phyloP scores from a whole-genome alignment of 1,140 invertebrate species.

The Formica exsecta region DNA sequence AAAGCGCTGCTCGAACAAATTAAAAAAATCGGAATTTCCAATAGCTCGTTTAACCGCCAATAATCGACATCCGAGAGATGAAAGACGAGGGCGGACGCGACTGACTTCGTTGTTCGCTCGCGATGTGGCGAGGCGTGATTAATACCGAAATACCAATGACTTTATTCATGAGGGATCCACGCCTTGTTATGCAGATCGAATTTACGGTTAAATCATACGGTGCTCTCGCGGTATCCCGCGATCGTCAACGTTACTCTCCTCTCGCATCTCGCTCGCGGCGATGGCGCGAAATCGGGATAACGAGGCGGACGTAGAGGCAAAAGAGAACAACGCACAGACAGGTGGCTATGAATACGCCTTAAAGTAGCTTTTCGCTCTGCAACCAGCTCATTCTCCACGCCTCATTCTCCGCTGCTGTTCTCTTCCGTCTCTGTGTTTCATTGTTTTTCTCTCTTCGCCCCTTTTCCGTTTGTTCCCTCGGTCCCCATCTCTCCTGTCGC shows the following conservation, averaged over 20 bases:
- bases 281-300: slow-evolving; percentile 71
- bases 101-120: slow-evolving; percentile 45
- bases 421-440: slow-evolving; percentile 17
- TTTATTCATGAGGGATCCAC: slow-evolving; percentile 76
- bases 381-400: neutral
- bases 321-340: slow-evolving; percentile 13
- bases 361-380: slow-evolving; percentile 68
- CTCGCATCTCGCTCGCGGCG: slow-evolving; percentile 60
- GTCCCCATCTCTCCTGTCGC: neutral
- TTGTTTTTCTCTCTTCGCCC: slow-evolving; percentile 40
- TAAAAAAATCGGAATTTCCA: slow-evolving; percentile 57
- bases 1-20: slow-evolving; percentile 1
- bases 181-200: slow-evolving; percentile 79
- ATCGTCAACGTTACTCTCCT: slow-evolving; percentile 62
- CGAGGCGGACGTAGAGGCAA: slow-evolving; percentile 36
- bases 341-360: slow-evolving; percentile 71
- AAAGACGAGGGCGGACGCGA: slow-evolving; percentile 3
- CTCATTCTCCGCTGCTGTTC: slow-evolving; percentile 4
- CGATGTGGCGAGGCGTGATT: slow-evolving; percentile 73
- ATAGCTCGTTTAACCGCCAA: slow-evolving; percentile 45
- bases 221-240: slow-evolving; percentile 51
- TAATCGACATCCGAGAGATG: neutral
- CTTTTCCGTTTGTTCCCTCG: neutral
- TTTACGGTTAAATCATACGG: slow-evolving; percentile 77
- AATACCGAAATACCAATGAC: slow-evolving; percentile 78